Evolutionary conservation across 2,797 vertebrate species (phyloP).

Genomic region (Acipenser oxyrinchus): DNA sequence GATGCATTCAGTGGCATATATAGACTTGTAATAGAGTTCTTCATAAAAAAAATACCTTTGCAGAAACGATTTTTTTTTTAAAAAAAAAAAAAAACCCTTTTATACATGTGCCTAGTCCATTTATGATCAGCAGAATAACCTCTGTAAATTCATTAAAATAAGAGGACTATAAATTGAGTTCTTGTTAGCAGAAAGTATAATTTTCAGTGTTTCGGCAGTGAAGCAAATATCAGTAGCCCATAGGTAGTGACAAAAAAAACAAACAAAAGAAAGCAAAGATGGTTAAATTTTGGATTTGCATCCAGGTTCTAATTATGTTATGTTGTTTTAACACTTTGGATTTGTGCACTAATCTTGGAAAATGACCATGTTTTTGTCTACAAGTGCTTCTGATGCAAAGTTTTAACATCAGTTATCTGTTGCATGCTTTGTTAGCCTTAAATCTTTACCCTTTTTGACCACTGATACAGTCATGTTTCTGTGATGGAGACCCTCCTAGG

Average conservation of each 20-base stretch:
- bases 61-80: no score
- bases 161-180: background rate
- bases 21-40: constrained; percentile 49
- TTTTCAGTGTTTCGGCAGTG: no score
- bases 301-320: no score
- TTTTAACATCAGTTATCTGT: constrained; percentile 61
- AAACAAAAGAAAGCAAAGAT: no score
- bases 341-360: background rate
- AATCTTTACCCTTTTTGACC: constrained; percentile 59
- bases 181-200: background rate
- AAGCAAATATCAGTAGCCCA: no score
- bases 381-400: constrained; percentile 21
- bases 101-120: background rate
- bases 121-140: background rate
- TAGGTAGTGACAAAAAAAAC: no score
- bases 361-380: background rate
- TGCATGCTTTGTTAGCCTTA: constrained; percentile 68
- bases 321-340: background rate
- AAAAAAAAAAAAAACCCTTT: background rate
- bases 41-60: constrained; percentile 15
- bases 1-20: constrained; percentile 60
- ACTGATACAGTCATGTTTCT: constrained; percentile 56
- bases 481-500: constrained; percentile 40
- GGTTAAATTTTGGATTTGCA: no score
- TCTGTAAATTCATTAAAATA: background rate